Conservation (phyloP, 2,888 invertebrate genomes). For the Megamerina dolium region DNA sequence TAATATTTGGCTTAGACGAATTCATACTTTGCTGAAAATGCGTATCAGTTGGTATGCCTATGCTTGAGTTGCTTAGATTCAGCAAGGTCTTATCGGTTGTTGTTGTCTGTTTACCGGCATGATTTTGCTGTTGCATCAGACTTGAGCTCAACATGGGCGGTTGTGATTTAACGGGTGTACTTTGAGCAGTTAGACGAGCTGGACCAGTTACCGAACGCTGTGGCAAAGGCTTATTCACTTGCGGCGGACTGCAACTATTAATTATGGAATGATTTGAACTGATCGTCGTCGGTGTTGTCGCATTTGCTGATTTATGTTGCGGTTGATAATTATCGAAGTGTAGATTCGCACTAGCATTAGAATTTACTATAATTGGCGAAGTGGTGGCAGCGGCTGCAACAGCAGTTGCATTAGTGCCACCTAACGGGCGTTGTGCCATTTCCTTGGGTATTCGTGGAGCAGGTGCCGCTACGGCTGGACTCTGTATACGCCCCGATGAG, state of each 20-base stretch:
- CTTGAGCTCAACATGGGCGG: conserved; percentile 56
- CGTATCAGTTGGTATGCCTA: conserved; percentile 32
- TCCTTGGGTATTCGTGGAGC: conserved; percentile 47
- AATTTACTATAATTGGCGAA: conserved; percentile 13
- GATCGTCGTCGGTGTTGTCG: not conserved
- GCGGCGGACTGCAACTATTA: conserved; percentile 14
- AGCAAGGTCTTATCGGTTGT: conserved; percentile 15
- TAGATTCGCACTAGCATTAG: conserved; percentile 6
- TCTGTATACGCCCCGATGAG: conserved; percentile 37
- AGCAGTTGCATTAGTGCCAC: not conserved
- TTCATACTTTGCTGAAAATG: conserved; percentile 18
- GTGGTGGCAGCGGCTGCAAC: conserved; percentile 1
- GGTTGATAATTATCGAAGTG: conserved; percentile 3
- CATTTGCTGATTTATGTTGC: conserved; percentile 13
- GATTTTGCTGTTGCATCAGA: conserved; percentile 25
- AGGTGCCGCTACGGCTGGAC: conserved; percentile 44
- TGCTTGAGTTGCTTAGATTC: conserved; percentile 17
- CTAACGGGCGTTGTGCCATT: conserved; percentile 39
- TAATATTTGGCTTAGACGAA: conserved; percentile 21
- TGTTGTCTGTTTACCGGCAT: conserved; percentile 15
- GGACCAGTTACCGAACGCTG: conserved; percentile 52
- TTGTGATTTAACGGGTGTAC: conserved; percentile 58
- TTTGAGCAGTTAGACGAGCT: conserved; percentile 56
- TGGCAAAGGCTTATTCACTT: conserved; percentile 32
- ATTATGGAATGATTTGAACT: conserved; percentile 5